Evolutionary conservation across 2,113 vertebrate genomes (phyloP).

Genomic region (Nothobranchius kuhntae): DNA sequence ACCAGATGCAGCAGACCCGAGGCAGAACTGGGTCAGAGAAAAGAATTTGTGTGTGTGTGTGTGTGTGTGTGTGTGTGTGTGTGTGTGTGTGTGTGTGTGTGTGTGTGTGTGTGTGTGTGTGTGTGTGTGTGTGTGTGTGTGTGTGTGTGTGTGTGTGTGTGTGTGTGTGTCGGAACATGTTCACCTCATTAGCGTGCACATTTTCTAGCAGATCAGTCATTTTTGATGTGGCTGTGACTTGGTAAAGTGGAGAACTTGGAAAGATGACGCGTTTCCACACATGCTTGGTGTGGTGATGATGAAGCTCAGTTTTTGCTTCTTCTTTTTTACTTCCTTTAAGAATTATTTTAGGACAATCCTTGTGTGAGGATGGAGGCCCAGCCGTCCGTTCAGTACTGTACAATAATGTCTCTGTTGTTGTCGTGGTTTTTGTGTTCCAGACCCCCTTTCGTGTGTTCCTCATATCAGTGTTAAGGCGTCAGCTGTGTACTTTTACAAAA

Average conservation of each 20-base stretch:
- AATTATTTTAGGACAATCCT: slow-evolving; percentile 91
- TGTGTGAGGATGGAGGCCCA: slow-evolving; percentile 79
- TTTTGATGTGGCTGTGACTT: slow-evolving; percentile 14
- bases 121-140: no score
- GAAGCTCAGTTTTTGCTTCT: slow-evolving; percentile 41
- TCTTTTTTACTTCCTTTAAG: slow-evolving; percentile 51
- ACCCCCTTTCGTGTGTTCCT: slow-evolving; percentile 53
- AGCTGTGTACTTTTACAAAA: slow-evolving; percentile 62
- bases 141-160: no score
- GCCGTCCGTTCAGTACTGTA: slow-evolving; percentile 91
- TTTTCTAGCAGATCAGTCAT: slow-evolving; percentile 26
- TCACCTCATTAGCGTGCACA: background rate
- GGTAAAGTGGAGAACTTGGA: background rate
- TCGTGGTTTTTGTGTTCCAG: slow-evolving; percentile 53
- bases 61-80: no score
- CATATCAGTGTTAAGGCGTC: slow-evolving; percentile 54
- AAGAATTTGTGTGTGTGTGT: no score
- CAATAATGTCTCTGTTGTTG: slow-evolving; percentile 59
- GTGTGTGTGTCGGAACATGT: background rate
- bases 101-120: no score
- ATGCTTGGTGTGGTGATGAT: slow-evolving; percentile 60
- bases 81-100: no score
- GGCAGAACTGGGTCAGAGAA: slow-evolving; percentile 1
- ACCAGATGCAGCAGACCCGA: slow-evolving; percentile 21
- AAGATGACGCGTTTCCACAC: slow-evolving; percentile 8